Percentiles rank a stretch among this genome's conserved stretches.
Conservation (phyloP, 2,113 vertebrate genomes). For the Entomyzon cyanotis region DNA sequence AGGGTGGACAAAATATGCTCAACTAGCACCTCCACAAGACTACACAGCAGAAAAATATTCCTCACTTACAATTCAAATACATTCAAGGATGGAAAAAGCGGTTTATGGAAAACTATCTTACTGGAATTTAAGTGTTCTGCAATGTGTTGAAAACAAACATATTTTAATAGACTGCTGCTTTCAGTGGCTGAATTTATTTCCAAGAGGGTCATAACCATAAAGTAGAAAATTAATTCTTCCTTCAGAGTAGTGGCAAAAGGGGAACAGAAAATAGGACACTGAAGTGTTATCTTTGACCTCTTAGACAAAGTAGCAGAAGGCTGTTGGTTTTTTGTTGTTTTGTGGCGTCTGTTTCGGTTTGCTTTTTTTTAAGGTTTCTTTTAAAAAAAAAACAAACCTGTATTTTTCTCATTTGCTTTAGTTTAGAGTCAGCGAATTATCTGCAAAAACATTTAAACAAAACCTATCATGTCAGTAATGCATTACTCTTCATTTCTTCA, state of each 20-base stretch:
- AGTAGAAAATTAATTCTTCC: background rate
- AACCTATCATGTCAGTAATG: background rate
- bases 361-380: background rate
- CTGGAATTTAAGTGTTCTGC: background rate
- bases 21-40: background rate
- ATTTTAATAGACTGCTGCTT: background rate
- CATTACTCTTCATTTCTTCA: background rate
- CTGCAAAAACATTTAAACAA: background rate
- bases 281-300: background rate
- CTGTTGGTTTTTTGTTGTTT: background rate
- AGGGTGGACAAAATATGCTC: background rate
- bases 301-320: background rate
- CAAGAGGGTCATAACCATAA: background rate
- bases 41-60: background rate
- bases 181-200: background rate
- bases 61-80: background rate
- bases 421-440: background rate
- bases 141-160: background rate
- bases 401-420: background rate
- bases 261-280: conserved; percentile 1
- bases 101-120: background rate
- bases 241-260: conserved; percentile 2
- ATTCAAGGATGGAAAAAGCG: background rate
- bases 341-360: background rate
- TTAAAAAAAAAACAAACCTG: background rate